phyloP scores from a whole-genome alignment of 2,797 vertebrate species.

The Agapornis canus region DNA sequence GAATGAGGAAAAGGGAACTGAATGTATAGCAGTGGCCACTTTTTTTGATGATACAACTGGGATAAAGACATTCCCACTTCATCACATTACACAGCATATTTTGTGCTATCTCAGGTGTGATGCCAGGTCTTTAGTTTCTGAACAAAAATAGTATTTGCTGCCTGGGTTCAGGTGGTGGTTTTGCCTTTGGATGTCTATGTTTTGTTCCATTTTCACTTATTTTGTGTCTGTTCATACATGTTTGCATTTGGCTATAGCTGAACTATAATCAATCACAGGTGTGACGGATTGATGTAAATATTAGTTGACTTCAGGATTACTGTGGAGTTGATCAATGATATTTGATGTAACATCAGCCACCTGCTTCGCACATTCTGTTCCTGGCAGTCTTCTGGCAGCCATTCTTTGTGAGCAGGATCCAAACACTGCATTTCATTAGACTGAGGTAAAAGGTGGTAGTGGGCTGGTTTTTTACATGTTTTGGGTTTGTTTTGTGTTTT shows the following conservation, averaged over 20 bases:
- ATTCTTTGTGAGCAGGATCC: not conserved
- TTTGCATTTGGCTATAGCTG: not conserved
- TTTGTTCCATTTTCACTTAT: not conserved
- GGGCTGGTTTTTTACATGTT: accelerated
- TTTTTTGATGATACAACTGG: not conserved
- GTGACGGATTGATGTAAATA: not conserved
- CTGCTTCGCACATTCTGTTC: not conserved
- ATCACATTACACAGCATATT: not conserved
- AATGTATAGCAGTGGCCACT: not conserved
- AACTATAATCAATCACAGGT: not conserved
- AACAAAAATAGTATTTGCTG: not conserved
- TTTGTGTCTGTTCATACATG: not conserved
- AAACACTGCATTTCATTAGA: not conserved
- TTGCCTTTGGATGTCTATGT: not conserved
- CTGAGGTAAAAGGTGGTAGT: not conserved
- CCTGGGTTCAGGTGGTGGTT: not conserved
- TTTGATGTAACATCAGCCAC: not conserved
- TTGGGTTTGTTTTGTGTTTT: not conserved
- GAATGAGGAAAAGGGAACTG: not conserved
- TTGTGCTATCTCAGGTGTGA: not conserved
- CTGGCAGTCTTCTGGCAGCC: not conserved
- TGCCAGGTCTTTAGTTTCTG: not conserved
- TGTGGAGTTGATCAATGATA: not conserved
- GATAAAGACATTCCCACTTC: not conserved
- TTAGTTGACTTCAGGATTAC: not conserved